Conservation (phyloP, 2,797 vertebrate species). For the Salmo trutta region DNA sequence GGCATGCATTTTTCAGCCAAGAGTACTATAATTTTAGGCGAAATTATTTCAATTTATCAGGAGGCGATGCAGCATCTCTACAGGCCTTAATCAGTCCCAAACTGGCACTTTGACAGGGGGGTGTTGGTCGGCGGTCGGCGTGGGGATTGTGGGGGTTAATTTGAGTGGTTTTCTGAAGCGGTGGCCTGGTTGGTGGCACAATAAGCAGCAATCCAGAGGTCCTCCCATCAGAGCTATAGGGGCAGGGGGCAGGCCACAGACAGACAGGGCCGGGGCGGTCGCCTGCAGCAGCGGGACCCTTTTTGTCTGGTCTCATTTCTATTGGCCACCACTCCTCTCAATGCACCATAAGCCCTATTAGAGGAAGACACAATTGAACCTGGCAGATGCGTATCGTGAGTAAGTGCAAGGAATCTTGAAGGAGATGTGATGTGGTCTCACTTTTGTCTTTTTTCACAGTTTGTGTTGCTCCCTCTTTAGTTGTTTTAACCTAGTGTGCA, state of each 20-base stretch:
- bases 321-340: slow-evolving; percentile 68
- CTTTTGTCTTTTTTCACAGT: slow-evolving; percentile 57
- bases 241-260: slow-evolving; percentile 69
- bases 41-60: too few relatives aligned
- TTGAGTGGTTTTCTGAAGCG: slow-evolving; percentile 75
- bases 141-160: slow-evolving; percentile 64
- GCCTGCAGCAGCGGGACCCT: slow-evolving; percentile 10
- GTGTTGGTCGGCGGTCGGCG: slow-evolving; percentile 34
- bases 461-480: slow-evolving; percentile 13
- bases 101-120: slow-evolving; percentile 66
- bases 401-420: slow-evolving; percentile 62
- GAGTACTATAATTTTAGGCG: too few relatives aligned
- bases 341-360: slow-evolving; percentile 61
- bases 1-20: too few relatives aligned
- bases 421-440: slow-evolving; percentile 65
- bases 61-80: too few relatives aligned
- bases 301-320: slow-evolving; percentile 76
- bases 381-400: slow-evolving; percentile 74
- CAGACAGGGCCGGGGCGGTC: slow-evolving; percentile 51
- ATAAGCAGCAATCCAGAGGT: slow-evolving; percentile 68
- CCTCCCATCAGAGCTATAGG: slow-evolving; percentile 60
- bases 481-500: slow-evolving; percentile 21
- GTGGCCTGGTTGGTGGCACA: slow-evolving; percentile 53
- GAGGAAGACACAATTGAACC: slow-evolving; percentile 57
- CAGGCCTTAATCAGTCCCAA: slow-evolving; percentile 76